Base-by-base conservation (phyloP, 53 echinoderm and acorn worm genomes). In the Hippasteria phrygiana region DNA sequence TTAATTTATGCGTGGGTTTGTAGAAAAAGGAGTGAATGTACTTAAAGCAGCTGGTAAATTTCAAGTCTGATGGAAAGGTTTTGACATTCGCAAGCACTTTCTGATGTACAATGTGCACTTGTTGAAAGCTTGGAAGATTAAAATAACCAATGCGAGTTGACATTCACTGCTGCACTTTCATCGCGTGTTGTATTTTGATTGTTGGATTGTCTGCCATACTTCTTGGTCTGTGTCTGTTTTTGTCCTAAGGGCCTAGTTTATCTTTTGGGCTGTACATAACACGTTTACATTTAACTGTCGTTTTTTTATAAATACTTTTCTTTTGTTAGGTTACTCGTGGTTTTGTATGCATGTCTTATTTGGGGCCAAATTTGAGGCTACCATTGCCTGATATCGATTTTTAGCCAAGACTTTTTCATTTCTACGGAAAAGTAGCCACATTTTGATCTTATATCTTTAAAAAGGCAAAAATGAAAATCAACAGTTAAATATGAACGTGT, bases 1-100 rank as follows among this genome's bases (percentile, higher is more conserved):
- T 29, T n/a, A 62, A 78, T 40, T 79, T 39, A 56, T 35, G n/a
- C 56, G 35, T 40, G 56, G 24, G 46, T 40, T 74, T 11, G n/a
- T 1, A 20, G 20, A 59, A 14, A 59, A 59, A 59, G 17, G 17
- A 29, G 31, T 14, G 29, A 5, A 3, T 43, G 17, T 40, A 32
- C 13, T 8, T 14, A 24, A 67, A 8, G 2, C 2, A 12, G 59
- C 59, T 59, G 59, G 20, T 59, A 59, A 24, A 17, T 59, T 59
- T 24, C 24, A 59, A n/a, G 1, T 59, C 13, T 9, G 22, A 18
- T 8, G n/a, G 26, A n/a, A 59, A 26, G n/a, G 26, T 59, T 59
- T 59, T 59, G 59, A 59, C 54, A 17, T 54, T 54, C 54, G 20
- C 54, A 54, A 59, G 59, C 59, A 5, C 2, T 59, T 22, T 59